These are phyloP conservation scores for Prinia subflava DNA, from an alignment of 2,113 vertebrate species.

Conservation along the genomic window DNA sequence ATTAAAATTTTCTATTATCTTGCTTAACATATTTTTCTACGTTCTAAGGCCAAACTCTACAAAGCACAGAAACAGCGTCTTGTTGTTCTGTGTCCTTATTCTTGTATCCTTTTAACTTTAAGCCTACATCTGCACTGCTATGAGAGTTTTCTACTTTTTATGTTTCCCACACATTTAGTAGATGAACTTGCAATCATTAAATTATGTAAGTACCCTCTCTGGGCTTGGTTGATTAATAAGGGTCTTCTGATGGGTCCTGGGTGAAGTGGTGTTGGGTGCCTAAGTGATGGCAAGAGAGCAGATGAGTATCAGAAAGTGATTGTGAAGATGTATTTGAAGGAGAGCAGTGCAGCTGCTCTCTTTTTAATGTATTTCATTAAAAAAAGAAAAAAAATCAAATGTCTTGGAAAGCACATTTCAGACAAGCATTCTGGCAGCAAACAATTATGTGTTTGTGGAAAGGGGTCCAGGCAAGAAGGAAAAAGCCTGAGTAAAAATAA, in stretches of 20 bases:
- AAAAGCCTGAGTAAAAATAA: neutral
- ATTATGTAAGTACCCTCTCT: neutral
- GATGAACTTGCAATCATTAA: neutral
- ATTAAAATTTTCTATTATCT: too few relatives aligned
- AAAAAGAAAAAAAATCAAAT: neutral
- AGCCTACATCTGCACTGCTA: too few relatives aligned
- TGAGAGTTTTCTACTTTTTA: too few relatives aligned
- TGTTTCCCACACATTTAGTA: neutral
- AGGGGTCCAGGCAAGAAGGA: neutral
- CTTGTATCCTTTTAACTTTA: too few relatives aligned
- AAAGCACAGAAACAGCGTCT: too few relatives aligned
- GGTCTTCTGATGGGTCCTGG: neutral
- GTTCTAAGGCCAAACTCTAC: too few relatives aligned
- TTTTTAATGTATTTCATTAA: neutral
- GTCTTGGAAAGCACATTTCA: neutral
- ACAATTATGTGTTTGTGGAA: neutral
- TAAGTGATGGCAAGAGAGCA: neutral
- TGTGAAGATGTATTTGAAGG: neutral
- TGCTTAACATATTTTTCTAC: too few relatives aligned
- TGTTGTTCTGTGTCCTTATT: too few relatives aligned
- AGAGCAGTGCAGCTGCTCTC: neutral
- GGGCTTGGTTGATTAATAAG: neutral
- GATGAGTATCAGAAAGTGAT: neutral
- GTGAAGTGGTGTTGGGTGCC: neutral
- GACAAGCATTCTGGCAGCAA: neutral